phyloP scores from a whole-genome alignment of 2,113 vertebrate genomes.

The Corythornis madagascariensis region DNA sequence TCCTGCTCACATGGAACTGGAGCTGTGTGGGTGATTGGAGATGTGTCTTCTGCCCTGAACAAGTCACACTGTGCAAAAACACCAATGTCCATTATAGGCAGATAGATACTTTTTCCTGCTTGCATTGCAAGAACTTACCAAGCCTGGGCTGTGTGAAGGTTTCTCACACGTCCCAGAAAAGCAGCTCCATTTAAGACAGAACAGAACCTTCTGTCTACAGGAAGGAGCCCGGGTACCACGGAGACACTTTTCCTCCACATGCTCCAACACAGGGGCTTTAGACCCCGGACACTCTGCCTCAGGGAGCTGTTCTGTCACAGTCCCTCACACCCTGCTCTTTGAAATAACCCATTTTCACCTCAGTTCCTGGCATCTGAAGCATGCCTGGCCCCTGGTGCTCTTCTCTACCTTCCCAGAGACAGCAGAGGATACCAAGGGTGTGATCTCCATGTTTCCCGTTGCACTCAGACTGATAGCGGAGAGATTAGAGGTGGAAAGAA shows the following conservation, averaged over 20 bases:
- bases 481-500: slow-evolving; percentile 47
- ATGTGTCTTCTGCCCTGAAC: neutral
- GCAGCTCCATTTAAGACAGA: neutral
- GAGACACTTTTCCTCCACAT: neutral
- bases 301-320: rapidly evolving
- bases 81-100: neutral
- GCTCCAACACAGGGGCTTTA: neutral
- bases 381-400: neutral
- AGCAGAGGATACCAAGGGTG: neutral
- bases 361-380: neutral
- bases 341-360: neutral
- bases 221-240: neutral
- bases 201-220: neutral
- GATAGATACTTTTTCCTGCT: neutral
- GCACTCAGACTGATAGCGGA: neutral
- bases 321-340: neutral
- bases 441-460: neutral
- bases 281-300: neutral
- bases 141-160: neutral
- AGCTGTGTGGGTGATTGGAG: neutral
- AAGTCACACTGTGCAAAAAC: neutral
- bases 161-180: neutral
- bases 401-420: neutral
- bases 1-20: neutral
- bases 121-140: neutral